Evolutionary conservation across 2,113 vertebrate species (phyloP).

Genomic region (Hipposideros armiger): DNA sequence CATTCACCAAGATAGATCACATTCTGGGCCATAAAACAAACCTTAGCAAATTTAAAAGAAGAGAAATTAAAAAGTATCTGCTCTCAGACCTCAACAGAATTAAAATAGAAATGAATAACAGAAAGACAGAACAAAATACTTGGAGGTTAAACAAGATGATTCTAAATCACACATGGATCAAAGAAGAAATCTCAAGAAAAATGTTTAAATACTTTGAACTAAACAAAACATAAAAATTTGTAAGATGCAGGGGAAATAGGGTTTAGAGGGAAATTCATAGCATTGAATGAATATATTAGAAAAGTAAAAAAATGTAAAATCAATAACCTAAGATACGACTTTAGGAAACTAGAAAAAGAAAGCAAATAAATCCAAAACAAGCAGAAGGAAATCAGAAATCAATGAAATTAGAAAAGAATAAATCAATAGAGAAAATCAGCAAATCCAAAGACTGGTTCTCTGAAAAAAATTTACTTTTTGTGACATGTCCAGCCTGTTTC

Average conservation of each 20-base stretch:
- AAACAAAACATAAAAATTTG: neutral
- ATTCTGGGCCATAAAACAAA: neutral
- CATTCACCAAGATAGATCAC: neutral
- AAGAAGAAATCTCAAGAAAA: too few species aligned
- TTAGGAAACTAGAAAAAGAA: neutral
- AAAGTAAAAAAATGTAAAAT: neutral
- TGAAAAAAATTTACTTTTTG: neutral
- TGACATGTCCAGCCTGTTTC: neutral
- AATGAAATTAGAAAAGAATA: neutral
- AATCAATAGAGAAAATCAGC: neutral
- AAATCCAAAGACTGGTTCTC: neutral
- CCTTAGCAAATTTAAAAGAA: neutral
- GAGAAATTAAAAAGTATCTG: neutral
- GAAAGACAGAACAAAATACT: neutral
- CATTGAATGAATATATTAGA: neutral
- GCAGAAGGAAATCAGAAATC: neutral
- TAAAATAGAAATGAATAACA: neutral
- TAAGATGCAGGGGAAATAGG: neutral
- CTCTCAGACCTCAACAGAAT: neutral
- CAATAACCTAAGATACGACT: too few species aligned
- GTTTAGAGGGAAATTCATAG: neutral
- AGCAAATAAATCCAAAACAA: neutral
- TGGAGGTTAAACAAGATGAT: neutral
- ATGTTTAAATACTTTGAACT: too few species aligned
- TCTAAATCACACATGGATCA: too few species aligned